These are phyloP conservation scores for Epizoanthus scotinus DNA, from an alignment of 92 coral and sea anemone genomes.

Conservation along the genomic window DNA sequence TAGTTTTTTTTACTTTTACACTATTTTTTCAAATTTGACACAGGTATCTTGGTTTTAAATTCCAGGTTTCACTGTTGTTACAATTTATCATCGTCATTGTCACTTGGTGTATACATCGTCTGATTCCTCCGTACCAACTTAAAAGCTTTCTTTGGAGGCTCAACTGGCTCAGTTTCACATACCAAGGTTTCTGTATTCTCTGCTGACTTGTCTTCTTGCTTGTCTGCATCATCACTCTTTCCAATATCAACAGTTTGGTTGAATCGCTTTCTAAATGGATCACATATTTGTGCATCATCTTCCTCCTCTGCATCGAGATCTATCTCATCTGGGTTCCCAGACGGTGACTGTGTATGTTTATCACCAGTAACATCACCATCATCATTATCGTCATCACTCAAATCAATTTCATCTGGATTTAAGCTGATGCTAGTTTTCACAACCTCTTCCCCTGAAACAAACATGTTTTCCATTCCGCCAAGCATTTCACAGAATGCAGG, in stretches of 20 bases:
- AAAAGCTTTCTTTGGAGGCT: slow-evolving; percentile 75
- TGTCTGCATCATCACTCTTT: not conserved
- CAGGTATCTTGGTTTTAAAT: too few species aligned
- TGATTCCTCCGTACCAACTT: slow-evolving; percentile 91
- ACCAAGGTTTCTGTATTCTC: not conserved
- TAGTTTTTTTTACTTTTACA: too few species aligned
- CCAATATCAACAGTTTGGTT: not conserved
- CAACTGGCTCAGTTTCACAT: slow-evolving; percentile 24
- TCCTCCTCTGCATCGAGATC: slow-evolving; percentile 38
- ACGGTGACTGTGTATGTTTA: not conserved
- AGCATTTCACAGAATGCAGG: slow-evolving; percentile 69
- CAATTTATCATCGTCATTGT: slow-evolving; percentile 35
- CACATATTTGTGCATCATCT: not conserved
- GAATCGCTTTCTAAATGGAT: slow-evolving; percentile 16
- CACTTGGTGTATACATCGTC: slow-evolving; percentile 72
- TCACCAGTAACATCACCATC: not conserved
- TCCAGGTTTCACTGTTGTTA: not conserved
- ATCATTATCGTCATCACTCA: slow-evolving; percentile 64
- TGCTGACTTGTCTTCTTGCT: not conserved
- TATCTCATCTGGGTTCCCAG: slow-evolving; percentile 68
- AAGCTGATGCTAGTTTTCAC: slow-evolving; percentile 27
- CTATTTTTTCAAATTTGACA: too few species aligned
- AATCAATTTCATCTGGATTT: slow-evolving; percentile 89
- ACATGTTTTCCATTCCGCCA: slow-evolving; percentile 74
- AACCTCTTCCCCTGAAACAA: slow-evolving; percentile 43